Conservation (phyloP, 2,797 vertebrate genomes). For the Bradypodion ventrale region DNA sequence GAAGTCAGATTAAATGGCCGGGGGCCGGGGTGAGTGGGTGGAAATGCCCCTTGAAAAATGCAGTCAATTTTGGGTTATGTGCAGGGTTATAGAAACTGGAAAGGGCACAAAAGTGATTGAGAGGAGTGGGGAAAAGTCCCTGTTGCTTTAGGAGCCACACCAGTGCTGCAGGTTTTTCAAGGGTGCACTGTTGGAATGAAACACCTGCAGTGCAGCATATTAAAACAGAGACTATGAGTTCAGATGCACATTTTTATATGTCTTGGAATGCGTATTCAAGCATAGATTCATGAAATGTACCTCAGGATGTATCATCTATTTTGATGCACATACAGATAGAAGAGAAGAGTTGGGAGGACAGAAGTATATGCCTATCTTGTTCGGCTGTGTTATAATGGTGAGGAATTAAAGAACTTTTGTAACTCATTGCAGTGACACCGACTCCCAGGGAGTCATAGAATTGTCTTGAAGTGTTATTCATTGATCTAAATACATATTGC, state of each 20-base stretch:
- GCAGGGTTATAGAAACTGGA: background rate
- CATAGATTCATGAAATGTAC: background rate
- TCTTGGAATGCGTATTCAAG: background rate
- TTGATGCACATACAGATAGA: background rate
- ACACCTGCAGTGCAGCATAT: background rate
- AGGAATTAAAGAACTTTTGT: background rate
- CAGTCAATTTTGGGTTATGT: background rate
- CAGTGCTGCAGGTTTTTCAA: background rate
- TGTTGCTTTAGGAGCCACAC: background rate
- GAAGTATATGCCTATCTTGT: background rate
- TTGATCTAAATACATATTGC: background rate
- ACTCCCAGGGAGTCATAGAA: conserved; percentile 35
- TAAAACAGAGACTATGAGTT: background rate
- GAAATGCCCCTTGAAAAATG: background rate
- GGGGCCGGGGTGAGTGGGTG: too few species aligned
- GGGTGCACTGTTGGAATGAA: background rate
- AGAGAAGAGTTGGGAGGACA: background rate
- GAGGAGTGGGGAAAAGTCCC: background rate
- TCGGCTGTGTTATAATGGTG: background rate
- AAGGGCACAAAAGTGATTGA: background rate
- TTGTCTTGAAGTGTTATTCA: conserved; percentile 51
- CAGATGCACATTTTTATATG: background rate
- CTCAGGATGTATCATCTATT: background rate
- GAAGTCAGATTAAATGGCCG: background rate
- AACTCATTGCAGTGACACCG: background rate